Evolutionary conservation across 2,888 invertebrate genomes (phyloP).

Genomic region (Ommatoiulus sabulosus): DNA sequence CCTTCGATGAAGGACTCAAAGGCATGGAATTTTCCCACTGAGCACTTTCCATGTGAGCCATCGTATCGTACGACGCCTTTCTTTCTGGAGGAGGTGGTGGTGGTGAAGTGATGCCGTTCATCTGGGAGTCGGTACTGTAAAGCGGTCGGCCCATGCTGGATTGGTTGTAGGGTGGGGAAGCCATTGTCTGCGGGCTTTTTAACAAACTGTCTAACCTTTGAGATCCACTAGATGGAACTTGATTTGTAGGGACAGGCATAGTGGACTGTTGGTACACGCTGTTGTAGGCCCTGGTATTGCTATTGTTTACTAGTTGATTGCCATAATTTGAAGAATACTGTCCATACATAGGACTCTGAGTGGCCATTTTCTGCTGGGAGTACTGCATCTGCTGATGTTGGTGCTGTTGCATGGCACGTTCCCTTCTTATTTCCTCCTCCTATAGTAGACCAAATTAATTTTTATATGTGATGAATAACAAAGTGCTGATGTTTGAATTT

Average conservation of each 20-base stretch:
- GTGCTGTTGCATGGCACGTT: conserved; percentile 62
- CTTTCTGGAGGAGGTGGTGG: conserved; percentile 80
- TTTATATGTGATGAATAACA: background rate
- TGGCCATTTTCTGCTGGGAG: conserved; percentile 52
- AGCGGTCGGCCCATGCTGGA: background rate
- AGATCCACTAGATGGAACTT: conserved; percentile 52
- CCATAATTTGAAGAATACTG: conserved; percentile 46
- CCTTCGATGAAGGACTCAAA: conserved; percentile 62
- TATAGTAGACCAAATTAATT: conserved; percentile 58
- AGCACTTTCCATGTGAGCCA: conserved; percentile 72
- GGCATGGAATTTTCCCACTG: conserved; percentile 60
- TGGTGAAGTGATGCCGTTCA: conserved; percentile 18
- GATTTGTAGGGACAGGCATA: background rate
- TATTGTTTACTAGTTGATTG: background rate
- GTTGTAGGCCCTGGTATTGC: conserved; percentile 20
- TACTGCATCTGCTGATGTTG: conserved; percentile 57
- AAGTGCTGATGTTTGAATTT: too few relatives aligned
- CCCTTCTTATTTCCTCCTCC: conserved; percentile 63
- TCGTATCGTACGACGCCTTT: conserved; percentile 86
- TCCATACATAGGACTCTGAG: conserved; percentile 45
- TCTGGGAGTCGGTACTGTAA: conserved; percentile 35
- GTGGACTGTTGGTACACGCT: conserved; percentile 34
- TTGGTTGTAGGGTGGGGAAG: conserved; percentile 11
- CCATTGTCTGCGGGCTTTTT: conserved; percentile 34
- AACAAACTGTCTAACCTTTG: conserved; percentile 59